phyloP scores from a whole-genome alignment of 2,113 vertebrate species.

The Callospermophilus lateralis region DNA sequence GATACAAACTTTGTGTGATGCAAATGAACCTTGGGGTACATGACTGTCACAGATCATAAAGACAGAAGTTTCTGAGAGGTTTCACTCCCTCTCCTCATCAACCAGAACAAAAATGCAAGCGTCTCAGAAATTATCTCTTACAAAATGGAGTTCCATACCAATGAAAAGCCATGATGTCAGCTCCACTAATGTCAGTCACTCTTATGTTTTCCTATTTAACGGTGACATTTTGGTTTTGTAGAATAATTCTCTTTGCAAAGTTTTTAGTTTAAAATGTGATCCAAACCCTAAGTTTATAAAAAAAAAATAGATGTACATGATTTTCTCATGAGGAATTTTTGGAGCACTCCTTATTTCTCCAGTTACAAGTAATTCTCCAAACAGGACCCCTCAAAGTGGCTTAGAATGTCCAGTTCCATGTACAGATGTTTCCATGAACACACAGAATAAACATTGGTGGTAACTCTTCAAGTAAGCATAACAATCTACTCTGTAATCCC shows the following conservation, averaged over 20 bases:
- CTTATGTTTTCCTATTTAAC: slow-evolving; percentile 48
- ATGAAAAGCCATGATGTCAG: slow-evolving; percentile 58
- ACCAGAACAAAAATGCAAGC: slow-evolving; percentile 44
- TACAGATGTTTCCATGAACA: slow-evolving; percentile 77
- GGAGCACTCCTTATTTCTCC: slow-evolving; percentile 42
- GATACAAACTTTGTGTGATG: neutral
- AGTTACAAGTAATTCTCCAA: slow-evolving; percentile 78
- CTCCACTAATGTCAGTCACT: slow-evolving; percentile 57
- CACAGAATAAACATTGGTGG: slow-evolving; percentile 70
- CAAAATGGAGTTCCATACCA: slow-evolving; percentile 58
- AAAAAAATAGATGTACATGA: neutral
- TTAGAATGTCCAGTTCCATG: slow-evolving; percentile 71
- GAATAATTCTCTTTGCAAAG: slow-evolving; percentile 78
- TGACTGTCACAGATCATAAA: neutral
- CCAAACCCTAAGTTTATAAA: slow-evolving; percentile 47
- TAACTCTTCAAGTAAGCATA: slow-evolving; percentile 62
- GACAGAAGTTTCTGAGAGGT: neutral
- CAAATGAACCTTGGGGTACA: neutral
- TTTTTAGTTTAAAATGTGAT: slow-evolving; percentile 75
- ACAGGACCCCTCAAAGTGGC: slow-evolving; percentile 62
- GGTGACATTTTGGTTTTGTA: slow-evolving; percentile 63
- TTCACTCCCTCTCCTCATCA: neutral
- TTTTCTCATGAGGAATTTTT: slow-evolving; percentile 62
- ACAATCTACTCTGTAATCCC: slow-evolving; percentile 68
- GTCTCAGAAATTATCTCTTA: slow-evolving; percentile 63